Conservation (phyloP, 2,888 invertebrate genomes). For the Lithosia quadra region DNA sequence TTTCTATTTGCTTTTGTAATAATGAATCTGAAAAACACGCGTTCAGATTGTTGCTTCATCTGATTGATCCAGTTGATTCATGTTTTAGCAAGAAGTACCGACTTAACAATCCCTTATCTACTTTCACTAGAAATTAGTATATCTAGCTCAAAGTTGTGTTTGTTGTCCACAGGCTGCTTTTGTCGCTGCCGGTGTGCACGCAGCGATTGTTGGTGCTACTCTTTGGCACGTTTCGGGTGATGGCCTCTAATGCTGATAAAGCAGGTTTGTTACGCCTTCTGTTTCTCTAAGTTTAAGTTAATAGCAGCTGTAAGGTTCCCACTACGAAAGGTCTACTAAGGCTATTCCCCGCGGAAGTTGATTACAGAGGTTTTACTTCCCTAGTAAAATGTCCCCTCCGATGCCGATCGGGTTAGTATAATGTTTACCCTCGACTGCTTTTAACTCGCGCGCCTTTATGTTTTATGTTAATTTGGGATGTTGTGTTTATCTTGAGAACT, state of each 20-base stretch:
- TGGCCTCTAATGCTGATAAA: conserved; percentile 96
- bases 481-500: not conserved
- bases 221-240: conserved; percentile 98
- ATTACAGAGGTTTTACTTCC: too few species aligned
- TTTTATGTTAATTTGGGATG: too few species aligned
- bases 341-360: too few species aligned
- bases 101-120: conserved; percentile 4
- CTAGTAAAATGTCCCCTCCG: too few species aligned
- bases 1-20: too few species aligned
- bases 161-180: conserved; percentile 91
- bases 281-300: not conserved
- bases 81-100: not conserved
- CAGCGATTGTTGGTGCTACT: conserved; percentile 97
- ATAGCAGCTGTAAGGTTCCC: not conserved
- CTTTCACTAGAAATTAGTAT: not conserved
- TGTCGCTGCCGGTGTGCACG: conserved; percentile 95
- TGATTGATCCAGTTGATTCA: too few species aligned
- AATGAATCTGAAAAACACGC: too few species aligned
- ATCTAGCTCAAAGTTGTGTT: conserved; percentile 1
- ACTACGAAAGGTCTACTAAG: not conserved
- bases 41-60: too few species aligned
- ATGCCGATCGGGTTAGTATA: too few species aligned
- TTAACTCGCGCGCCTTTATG: too few species aligned
- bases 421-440: too few species aligned
- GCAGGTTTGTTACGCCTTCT: conserved; percentile 77